phyloP scores from a whole-genome alignment of 2,113 vertebrate genomes.

The Oophaga pumilio region DNA sequence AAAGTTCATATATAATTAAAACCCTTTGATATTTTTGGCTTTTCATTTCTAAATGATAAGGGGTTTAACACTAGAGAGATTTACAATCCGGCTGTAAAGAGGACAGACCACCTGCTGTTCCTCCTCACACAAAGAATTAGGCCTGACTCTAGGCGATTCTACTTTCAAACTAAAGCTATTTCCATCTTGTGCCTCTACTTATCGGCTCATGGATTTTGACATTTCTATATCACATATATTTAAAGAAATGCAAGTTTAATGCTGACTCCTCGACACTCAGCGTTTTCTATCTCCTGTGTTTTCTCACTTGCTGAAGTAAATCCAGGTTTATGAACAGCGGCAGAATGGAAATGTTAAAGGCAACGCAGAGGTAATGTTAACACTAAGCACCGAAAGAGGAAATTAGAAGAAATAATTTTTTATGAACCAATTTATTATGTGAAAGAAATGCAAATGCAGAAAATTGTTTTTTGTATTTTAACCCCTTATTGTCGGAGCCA shows the following conservation, averaged over 20 bases:
- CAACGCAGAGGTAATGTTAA: background rate
- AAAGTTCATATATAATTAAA: background rate
- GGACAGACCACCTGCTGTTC: slow-evolving; percentile 1
- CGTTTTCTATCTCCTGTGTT: slow-evolving; percentile 17
- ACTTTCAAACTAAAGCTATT: slow-evolving; percentile 14
- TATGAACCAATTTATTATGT: background rate
- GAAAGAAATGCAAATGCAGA: background rate
- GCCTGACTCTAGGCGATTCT: slow-evolving; percentile 23
- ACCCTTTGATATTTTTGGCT: background rate
- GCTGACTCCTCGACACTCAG: slow-evolving; percentile 22
- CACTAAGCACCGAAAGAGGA: background rate
- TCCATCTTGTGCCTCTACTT: slow-evolving; percentile 7
- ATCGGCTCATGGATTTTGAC: slow-evolving; percentile 25
- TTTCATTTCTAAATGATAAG: background rate
- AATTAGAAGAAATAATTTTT: background rate
- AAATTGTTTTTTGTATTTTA: background rate
- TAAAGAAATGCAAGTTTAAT: slow-evolving; percentile 19
- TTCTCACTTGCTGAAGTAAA: slow-evolving; percentile 11
- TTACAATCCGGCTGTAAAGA: background rate
- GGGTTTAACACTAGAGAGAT: background rate
- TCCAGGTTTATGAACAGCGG: slow-evolving; percentile 7
- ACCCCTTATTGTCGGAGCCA: background rate
- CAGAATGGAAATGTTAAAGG: background rate
- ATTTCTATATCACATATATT: slow-evolving; percentile 36
- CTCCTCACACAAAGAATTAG: slow-evolving; percentile 35